These are phyloP conservation scores for Polyploca ridens DNA, from an alignment of 2,888 invertebrate genomes.

Conservation along the genomic window DNA sequence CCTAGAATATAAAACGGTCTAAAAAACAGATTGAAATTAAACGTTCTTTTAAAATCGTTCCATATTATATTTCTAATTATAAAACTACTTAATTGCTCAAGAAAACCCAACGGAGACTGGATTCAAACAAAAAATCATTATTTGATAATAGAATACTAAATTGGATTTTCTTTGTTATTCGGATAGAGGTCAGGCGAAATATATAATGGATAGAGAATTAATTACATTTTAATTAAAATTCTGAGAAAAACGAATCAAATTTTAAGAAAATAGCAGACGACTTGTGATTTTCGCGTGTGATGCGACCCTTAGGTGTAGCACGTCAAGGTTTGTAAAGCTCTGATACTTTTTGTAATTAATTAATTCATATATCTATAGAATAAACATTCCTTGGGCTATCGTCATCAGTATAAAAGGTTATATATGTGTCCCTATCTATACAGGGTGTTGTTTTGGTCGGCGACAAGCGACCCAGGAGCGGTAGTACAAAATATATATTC, in stretches of 20 bases:
- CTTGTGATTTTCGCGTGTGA: not conserved
- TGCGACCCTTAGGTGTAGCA: no score
- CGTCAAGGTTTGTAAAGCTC: no score
- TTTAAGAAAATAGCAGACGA: not conserved
- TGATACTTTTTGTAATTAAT: no score
- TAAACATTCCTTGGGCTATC: no score
- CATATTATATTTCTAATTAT: not conserved
- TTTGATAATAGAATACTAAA: not conserved
- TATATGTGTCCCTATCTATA: no score
- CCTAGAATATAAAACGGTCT: no score
- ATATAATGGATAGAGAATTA: not conserved
- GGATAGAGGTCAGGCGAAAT: not conserved
- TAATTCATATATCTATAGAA: no score
- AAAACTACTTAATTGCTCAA: not conserved
- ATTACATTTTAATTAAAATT: not conserved
- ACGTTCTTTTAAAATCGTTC: not conserved
- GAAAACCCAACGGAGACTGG: not conserved
- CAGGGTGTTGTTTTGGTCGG: no score
- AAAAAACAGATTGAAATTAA: no score
- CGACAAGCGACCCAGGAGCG: no score
- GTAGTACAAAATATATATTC: no score
- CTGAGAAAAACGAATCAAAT: not conserved
- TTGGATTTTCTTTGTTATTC: constrained; percentile 3
- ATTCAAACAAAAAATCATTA: constrained; percentile 7
- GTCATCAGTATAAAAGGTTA: no score